Percentiles rank a stretch among this genome's conserved stretches.
phyloP scores from a whole-genome alignment of 2,113 vertebrate genomes.

The Notarius quadriscutis region DNA sequence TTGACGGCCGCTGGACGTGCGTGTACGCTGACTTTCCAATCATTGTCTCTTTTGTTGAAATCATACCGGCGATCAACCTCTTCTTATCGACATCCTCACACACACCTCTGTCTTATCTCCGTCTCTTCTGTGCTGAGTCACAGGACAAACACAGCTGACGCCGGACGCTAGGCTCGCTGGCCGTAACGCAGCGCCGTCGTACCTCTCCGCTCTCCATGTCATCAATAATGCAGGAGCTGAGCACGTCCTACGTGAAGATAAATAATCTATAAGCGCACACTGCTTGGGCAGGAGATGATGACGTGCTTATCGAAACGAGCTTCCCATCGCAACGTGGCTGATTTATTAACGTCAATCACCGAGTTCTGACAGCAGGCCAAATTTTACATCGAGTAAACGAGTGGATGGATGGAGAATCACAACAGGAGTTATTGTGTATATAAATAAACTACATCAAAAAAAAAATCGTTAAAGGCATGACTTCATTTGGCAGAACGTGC shows the following conservation, averaged over 20 bases:
- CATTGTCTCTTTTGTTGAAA: constrained; percentile 48
- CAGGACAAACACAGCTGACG: constrained; percentile 26
- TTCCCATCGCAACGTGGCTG: background rate
- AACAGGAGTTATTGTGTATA: background rate
- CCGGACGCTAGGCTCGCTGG: constrained; percentile 46
- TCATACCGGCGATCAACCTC: constrained; percentile 33
- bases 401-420: background rate
- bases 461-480: background rate
- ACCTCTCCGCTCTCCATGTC: constrained; percentile 40
- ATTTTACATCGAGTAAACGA: background rate
- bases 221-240: constrained; percentile 48
- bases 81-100: constrained; percentile 15
- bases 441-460: background rate
- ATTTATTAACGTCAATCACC: constrained; percentile 38
- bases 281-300: constrained; percentile 1
- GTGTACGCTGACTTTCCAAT: constrained; percentile 11
- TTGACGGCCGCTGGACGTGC: background rate
- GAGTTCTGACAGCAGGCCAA: constrained; percentile 1
- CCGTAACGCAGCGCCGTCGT: constrained; percentile 41
- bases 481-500: background rate
- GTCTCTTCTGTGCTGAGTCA: background rate
- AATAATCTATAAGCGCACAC: constrained; percentile 43
- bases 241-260: constrained; percentile 23
- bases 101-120: background rate
- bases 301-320: constrained; percentile 18